Evolutionary conservation across 2,888 invertebrate genomes (phyloP).

Genomic region (Eretmocerus hayati): DNA sequence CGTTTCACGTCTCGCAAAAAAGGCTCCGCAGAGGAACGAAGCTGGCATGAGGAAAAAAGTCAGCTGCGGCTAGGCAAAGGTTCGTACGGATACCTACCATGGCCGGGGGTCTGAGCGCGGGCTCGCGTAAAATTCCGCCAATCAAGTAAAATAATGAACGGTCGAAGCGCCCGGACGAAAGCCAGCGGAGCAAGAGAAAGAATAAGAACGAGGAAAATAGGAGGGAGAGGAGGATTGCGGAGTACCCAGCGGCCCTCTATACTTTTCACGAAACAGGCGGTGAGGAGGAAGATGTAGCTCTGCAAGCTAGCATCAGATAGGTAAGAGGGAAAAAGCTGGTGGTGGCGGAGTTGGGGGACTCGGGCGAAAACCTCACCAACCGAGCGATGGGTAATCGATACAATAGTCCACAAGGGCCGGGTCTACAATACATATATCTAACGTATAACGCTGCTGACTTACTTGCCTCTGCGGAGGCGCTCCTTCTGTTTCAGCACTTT

Average conservation of each 20-base stretch:
- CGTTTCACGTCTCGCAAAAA: too few species aligned
- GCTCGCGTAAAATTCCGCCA: conserved; percentile 17
- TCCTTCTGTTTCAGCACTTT: too few species aligned
- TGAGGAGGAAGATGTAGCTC: background rate
- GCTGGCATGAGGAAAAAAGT: conserved; percentile 16
- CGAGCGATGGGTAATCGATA: conserved; percentile 45
- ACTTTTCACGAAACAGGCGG: conserved; percentile 7
- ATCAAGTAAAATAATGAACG: conserved; percentile 22
- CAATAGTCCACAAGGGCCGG: conserved; percentile 46
- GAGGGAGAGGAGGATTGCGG: background rate
- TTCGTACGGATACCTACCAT: background rate
- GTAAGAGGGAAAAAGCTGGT: conserved; percentile 36
- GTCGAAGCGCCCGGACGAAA: background rate
- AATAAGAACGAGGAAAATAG: conserved; percentile 1
- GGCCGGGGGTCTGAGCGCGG: too few species aligned
- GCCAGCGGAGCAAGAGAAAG: background rate
- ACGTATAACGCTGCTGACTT: conserved; percentile 43
- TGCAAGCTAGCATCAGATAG: too few species aligned
- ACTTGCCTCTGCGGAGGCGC: conserved; percentile 31
- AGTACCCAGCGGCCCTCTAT: background rate
- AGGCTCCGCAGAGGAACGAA: background rate
- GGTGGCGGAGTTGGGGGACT: conserved; percentile 17
- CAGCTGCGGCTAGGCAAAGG: background rate
- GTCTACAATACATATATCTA: too few species aligned
- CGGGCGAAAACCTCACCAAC: conserved; percentile 32